Evolutionary conservation across 2,113 vertebrate genomes (phyloP).

Genomic region (Datnioides undecimradiatus): DNA sequence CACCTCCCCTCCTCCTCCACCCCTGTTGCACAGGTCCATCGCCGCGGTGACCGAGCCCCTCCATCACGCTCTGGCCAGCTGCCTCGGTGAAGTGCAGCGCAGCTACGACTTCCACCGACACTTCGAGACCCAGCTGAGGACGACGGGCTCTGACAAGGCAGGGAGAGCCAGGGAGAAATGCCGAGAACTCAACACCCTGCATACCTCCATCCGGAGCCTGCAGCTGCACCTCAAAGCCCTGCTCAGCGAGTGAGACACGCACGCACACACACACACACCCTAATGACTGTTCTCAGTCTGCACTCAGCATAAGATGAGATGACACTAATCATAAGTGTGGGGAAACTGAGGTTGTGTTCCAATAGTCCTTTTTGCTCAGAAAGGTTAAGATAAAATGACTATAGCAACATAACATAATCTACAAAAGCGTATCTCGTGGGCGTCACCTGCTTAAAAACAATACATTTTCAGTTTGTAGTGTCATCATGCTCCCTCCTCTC

Average conservation of each 20-base stretch:
- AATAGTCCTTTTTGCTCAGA: no score
- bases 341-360: no score
- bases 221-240: constrained; percentile 97
- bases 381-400: no score
- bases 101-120: constrained; percentile 97
- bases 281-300: neutral
- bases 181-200: constrained; percentile 89
- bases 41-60: constrained; percentile 89
- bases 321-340: neutral
- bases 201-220: constrained; percentile 93
- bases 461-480: neutral
- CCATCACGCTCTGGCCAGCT: constrained; percentile 86
- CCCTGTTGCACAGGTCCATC: constrained; percentile 85
- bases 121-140: constrained; percentile 93
- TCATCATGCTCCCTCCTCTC: constrained; percentile 11
- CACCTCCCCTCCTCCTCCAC: constrained; percentile 50
- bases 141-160: constrained; percentile 78
- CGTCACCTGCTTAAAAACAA: neutral
- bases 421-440: neutral
- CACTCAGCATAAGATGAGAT: constrained; percentile 4
- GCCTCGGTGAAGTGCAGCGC: constrained; percentile 90
- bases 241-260: constrained; percentile 93
- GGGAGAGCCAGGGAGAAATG: constrained; percentile 85
- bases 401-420: neutral
- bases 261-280: neutral